A percentile compares a stretch with the other conserved stretches of the same genome.
Conservation (phyloP, 2,888 invertebrate genomes). For the Cantharis rustica region DNA sequence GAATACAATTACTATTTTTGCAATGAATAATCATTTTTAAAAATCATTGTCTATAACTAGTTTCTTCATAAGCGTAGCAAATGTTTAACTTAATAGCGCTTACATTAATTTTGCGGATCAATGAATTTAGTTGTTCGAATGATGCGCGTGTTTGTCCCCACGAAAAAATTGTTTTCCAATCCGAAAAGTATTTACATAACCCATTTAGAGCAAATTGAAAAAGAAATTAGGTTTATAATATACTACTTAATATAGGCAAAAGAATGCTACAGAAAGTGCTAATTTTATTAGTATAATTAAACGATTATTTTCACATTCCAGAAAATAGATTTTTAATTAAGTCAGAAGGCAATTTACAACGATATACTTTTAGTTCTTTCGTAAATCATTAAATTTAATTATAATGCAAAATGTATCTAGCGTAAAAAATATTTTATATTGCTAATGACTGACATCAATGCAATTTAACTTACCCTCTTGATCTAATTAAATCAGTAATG, state of each 20-base stretch:
- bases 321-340: background rate
- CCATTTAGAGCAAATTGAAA: background rate
- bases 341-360: background rate
- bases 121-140: background rate
- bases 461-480: background rate
- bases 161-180: background rate
- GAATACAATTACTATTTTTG: background rate
- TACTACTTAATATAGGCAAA: background rate
- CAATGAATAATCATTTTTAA: background rate
- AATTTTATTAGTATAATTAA: slow-evolving; percentile 3
- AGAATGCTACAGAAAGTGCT: slow-evolving; percentile 8
- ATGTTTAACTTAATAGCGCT: background rate
- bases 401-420: background rate
- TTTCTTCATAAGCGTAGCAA: background rate
- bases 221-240: slow-evolving; percentile 5
- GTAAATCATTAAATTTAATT: background rate
- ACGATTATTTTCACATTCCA: background rate
- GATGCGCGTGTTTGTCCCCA: background rate
- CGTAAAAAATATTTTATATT: background rate
- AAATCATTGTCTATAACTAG: background rate
- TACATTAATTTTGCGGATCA: background rate
- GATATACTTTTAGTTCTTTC: background rate
- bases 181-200: background rate
- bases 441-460: background rate
- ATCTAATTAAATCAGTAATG: background rate